Percentiles rank a stretch among this genome's conserved stretches.
Conservation (phyloP, 2,888 invertebrate genomes). For the Psylliodes chrysocephalus region DNA sequence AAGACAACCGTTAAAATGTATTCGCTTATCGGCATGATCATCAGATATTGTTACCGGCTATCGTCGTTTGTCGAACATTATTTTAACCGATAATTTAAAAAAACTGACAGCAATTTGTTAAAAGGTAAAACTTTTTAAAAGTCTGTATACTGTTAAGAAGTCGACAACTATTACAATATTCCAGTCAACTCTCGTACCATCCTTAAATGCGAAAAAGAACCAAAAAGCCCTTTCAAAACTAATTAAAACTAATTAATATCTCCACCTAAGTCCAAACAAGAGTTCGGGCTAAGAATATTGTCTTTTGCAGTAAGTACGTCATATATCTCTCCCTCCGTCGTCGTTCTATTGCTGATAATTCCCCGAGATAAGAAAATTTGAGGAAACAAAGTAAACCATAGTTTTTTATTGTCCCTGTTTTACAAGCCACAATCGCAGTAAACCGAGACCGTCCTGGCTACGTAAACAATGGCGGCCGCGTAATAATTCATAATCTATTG, state of each 20-base stretch:
- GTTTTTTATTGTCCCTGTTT: conserved; percentile 41
- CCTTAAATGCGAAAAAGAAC: no score
- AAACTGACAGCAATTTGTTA: no score
- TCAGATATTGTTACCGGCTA: no score
- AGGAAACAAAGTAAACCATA: conserved; percentile 41
- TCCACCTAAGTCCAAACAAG: conserved; percentile 6
- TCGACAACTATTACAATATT: no score
- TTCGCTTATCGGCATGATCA: no score
- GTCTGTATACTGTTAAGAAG: no score
- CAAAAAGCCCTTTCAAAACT: no score
- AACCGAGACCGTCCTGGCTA: conserved; percentile 44
- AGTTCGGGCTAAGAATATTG: conserved; percentile 5
- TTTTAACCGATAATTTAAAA: no score
- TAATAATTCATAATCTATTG: conserved; percentile 61
- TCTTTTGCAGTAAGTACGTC: neutral
- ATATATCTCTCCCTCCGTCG: conserved; percentile 14
- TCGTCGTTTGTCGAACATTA: no score
- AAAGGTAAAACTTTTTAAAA: no score
- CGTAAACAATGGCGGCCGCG: conserved; percentile 53
- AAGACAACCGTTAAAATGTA: no score
- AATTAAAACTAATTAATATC: neutral
- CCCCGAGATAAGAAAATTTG: conserved; percentile 29
- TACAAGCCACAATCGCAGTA: conserved; percentile 42
- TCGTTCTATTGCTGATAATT: conserved; percentile 28
- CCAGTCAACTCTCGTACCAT: no score